Base-by-base conservation (phyloP, 2,113 vertebrate genomes). In the Pampusana beccarii region DNA sequence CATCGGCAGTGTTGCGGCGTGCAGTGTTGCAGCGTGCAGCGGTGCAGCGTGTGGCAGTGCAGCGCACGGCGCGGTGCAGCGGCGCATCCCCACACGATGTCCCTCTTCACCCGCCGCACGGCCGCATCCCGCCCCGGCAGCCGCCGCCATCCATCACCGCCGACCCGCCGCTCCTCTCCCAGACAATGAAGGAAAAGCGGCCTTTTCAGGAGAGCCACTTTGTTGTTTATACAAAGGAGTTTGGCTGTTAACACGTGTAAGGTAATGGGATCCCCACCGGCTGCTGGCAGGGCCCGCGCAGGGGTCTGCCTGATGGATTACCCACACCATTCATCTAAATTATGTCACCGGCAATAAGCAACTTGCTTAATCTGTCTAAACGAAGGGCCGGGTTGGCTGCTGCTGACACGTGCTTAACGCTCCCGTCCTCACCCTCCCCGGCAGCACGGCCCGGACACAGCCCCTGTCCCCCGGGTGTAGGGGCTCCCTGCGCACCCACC, bases 291-390 rank as follows among this genome's bases (percentile, higher is more conserved):
- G 92, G 91, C 91, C 79, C 25, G 90, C 94, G 96, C 79, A 53
- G 90, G 82, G 89, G 95, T 94, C 97, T 96, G 95, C 92, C 98
- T 98, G 98, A 98, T 97, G 98, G 98, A 98, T 98, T 97, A 97
- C 97, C 97, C 97, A 86, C 97, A 96, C 98, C 98, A 98, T 98
- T 98, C 98, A 98, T 98, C 98, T 98, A 98, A 98, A 99, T 99
- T 98, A 98, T 98, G 98, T 98, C 98, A 97, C 97, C 33, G 97
- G 97, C 97, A 98, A 97, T 98, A 96, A 98, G 97, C 97, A 86
- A 97, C 98, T 97, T 96, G 97, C 98, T 97, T 75, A 97, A 75
- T 97, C 97, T 97, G 97, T 95, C 98, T 93, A 97, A 97, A 98
- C 80, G 95, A 98, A 79, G 97, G 97, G 95, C 97, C 67, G 93